Evolutionary conservation across 2,797 vertebrate genomes (phyloP), one percentile per base, ranked within the genome.

Genomic region (Sciurus vulgaris): DNA sequence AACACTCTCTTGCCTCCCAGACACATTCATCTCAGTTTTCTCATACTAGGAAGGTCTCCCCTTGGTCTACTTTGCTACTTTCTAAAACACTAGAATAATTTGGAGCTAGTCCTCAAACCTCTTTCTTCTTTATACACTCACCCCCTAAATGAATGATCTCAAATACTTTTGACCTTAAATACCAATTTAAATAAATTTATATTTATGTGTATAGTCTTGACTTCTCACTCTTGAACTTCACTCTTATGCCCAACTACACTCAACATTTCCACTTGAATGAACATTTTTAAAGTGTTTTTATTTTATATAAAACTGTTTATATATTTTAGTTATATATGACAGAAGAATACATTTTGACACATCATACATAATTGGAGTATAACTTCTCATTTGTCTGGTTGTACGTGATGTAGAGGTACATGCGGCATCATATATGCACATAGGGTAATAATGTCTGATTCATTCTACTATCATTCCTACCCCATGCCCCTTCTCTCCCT

Each of bases 161-260:
- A 97, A 79, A 65, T 73, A 89, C 18, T n/a, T 90, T 41, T 47
- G 12, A 73, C 30, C 88, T 90, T 86, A 81, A 78, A 86, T 79
- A 84, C 35, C 28, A 84, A 47, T 44, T 44, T 10, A 92, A 54
- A 86, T 79, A 94, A 38, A 65, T 79, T 51, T 79, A 30, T n/a
- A 86, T 70, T 90, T 78, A 30, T 41, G 78, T 56, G 87, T 67
- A 24, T 1, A 86, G 61, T 67, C 49, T 63, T 86, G 41, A 92
- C 59, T 28, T 73, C 70, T 96, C 20, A 54, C 30, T 49, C 10
- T 96, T 87, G 44, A 92, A 94, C 51, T 86, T 35, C 54, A 72
- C 49, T 81, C 41, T 33, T 30, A 73, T 35, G 70, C 17, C 54
- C 38, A 63, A 30, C 65, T 91, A 70, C 84, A 63, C 28, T 79